These are phyloP conservation scores for Galemys pyrenaicus DNA, from an alignment of 2,113 vertebrate species.

Conservation along the genomic window DNA sequence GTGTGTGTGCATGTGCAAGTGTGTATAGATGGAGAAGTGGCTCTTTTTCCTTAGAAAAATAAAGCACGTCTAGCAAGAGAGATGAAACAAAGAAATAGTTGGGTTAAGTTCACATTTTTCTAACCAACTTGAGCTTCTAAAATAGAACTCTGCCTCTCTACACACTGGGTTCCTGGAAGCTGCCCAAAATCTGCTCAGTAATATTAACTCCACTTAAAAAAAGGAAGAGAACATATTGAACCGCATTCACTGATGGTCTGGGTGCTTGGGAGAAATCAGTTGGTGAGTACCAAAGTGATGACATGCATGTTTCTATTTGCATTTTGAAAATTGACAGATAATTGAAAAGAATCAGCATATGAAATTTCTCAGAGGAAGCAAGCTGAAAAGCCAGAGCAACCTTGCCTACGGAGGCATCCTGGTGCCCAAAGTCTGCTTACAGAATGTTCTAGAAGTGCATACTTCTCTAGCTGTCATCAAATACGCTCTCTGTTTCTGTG, in stretches of 20 bases:
- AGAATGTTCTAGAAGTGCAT: constrained; percentile 59
- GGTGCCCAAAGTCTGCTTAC: neutral
- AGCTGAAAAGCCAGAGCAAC: constrained; percentile 67
- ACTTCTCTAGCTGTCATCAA: constrained; percentile 15
- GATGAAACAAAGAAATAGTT: constrained; percentile 69
- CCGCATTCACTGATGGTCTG: constrained; percentile 60
- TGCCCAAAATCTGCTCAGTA: constrained; percentile 74
- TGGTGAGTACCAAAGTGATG: constrained; percentile 69
- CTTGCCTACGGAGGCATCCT: constrained; percentile 66
- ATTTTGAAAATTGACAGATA: constrained; percentile 80
- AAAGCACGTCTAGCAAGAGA: constrained; percentile 47
- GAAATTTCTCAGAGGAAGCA: constrained; percentile 75
- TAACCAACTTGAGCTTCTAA: constrained; percentile 71
- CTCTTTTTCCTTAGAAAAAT: constrained; percentile 23
- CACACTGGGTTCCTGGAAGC: constrained; percentile 65
- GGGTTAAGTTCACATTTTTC: constrained; percentile 73
- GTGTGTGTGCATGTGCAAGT: neutral
- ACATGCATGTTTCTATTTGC: constrained; percentile 70
- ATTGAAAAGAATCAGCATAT: constrained; percentile 75
- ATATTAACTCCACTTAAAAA: constrained; percentile 63
- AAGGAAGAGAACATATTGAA: constrained; percentile 56
- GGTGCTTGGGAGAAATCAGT: constrained; percentile 67
- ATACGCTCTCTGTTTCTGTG: neutral
- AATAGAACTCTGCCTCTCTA: constrained; percentile 66
- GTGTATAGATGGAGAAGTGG: neutral